Conservation (phyloP, 2,797 vertebrate species). For the Aselliscus stoliczkanus region DNA sequence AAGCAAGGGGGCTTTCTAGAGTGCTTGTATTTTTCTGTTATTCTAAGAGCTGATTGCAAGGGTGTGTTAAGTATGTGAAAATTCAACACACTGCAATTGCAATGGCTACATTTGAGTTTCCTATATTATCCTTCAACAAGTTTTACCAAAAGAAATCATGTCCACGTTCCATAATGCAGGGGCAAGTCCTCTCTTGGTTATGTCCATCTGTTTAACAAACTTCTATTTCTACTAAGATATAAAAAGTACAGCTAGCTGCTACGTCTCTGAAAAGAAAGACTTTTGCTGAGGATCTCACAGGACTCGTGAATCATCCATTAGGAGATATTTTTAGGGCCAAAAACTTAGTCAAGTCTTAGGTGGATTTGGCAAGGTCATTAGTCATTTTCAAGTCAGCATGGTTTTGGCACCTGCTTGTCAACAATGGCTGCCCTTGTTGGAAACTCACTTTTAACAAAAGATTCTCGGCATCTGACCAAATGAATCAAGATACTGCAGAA, state of each 20-base stretch:
- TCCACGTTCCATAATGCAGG: neutral
- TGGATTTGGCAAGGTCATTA: conserved; percentile 18
- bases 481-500: neutral
- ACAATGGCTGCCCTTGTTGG: neutral
- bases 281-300: neutral
- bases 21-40: neutral
- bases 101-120: neutral
- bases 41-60: neutral
- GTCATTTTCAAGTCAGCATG: conserved; percentile 25
- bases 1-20: neutral
- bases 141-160: neutral
- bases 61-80: neutral
- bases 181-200: neutral
- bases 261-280: neutral
- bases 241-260: neutral
- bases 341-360: neutral
- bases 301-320: neutral
- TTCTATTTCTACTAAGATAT: neutral
- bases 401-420: neutral
- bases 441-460: neutral
- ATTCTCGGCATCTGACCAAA: neutral
- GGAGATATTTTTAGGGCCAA: neutral
- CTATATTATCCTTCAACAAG: neutral
- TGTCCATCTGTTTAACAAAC: neutral
- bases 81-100: neutral